These are phyloP conservation scores for Sebastes hubbsi DNA, from an alignment of 2,797 vertebrate genomes.

Conservation along the genomic window DNA sequence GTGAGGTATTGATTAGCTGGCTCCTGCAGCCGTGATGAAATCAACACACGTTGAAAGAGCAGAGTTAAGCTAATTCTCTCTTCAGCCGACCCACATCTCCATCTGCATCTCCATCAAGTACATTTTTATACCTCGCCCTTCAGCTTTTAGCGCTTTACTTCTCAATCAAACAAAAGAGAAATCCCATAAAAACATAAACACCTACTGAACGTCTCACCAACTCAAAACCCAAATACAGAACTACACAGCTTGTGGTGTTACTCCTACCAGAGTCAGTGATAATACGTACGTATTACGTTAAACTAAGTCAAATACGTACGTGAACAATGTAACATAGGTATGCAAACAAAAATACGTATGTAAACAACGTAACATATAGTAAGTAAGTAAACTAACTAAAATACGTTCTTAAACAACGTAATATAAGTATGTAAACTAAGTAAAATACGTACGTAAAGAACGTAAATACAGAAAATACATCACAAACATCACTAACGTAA, in stretches of 20 bases:
- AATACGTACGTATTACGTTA: too few species aligned
- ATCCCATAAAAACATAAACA: not conserved
- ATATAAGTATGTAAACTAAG: too few species aligned
- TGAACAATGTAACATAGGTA: too few species aligned
- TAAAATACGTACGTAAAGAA: too few species aligned
- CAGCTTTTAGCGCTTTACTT: not conserved
- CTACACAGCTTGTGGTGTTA: too few species aligned
- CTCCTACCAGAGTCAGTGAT: not conserved
- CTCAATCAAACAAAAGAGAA: not conserved
- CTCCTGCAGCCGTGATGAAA: not conserved
- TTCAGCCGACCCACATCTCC: not conserved
- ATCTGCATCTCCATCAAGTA: not conserved
- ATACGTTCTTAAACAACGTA: too few species aligned
- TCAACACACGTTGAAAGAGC: not conserved
- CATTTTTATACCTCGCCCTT: not conserved
- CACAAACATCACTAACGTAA: too few species aligned
- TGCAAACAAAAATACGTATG: too few species aligned
- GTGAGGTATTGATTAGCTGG: not conserved
- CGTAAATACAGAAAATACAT: too few species aligned
- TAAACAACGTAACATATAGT: too few species aligned
- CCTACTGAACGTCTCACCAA: not conserved
- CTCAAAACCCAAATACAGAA: not conserved
- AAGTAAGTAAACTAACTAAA: too few species aligned
- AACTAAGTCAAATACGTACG: too few species aligned
- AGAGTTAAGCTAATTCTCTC: not conserved